Conservation (phyloP, 2,888 invertebrate genomes). For the Drosophila pseudotakahashii region DNA sequence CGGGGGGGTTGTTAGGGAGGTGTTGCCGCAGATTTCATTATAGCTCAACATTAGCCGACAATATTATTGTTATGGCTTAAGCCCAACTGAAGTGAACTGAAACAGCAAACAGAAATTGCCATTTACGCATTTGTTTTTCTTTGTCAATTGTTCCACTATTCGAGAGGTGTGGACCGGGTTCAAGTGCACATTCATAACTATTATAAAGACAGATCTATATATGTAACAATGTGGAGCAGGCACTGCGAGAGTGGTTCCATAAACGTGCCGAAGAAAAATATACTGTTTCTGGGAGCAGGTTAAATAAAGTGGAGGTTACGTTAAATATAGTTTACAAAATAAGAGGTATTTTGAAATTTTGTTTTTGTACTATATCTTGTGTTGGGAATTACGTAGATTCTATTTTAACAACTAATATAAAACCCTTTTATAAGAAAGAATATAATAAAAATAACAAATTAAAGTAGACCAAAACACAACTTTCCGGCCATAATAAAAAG, state of each 20-base stretch:
- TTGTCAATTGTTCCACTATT: conserved; percentile 64
- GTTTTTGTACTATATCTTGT: too few relatives aligned
- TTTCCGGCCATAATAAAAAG: not conserved
- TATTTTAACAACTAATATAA: too few relatives aligned
- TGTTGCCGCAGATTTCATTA: conserved; percentile 41
- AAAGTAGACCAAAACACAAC: too few relatives aligned
- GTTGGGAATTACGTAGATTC: too few relatives aligned
- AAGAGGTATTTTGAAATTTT: too few relatives aligned
- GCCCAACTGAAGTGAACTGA: conserved; percentile 38
- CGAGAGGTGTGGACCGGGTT: conserved; percentile 66
- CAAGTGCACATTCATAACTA: conserved; percentile 66
- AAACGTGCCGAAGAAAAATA: too few relatives aligned
- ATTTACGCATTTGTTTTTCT: conserved; percentile 74
- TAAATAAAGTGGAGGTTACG: too few relatives aligned
- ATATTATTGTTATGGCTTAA: conserved; percentile 54
- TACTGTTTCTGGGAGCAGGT: too few relatives aligned
- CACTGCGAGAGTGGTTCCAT: conserved; percentile 16
- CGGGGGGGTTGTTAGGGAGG: conserved; percentile 28
- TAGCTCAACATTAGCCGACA: conserved; percentile 63
- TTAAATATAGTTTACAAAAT: too few relatives aligned
- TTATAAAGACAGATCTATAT: conserved; percentile 15
- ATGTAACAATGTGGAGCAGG: conserved; percentile 29
- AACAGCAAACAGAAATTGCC: conserved; percentile 45
- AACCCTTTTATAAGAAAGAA: too few relatives aligned
- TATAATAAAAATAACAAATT: too few relatives aligned